Conservation (phyloP, 2,113 vertebrate species). For the human (Homo sapiens) region DNA sequence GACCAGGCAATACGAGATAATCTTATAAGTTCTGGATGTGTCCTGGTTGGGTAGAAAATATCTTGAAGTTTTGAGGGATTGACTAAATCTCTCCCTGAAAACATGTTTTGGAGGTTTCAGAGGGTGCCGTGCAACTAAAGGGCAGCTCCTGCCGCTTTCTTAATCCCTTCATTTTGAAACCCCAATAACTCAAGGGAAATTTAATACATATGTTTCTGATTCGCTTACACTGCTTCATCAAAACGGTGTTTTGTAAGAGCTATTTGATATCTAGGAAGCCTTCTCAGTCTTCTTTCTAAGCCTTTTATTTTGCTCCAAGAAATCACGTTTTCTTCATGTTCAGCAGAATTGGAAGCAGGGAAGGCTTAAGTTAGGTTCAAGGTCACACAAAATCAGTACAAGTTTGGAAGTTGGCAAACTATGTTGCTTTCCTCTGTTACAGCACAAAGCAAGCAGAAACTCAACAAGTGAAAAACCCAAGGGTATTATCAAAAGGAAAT, state of each 20-base stretch:
- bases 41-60: background rate
- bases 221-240: constrained; percentile 66
- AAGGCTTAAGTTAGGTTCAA: background rate
- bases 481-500: background rate
- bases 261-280: constrained; percentile 70
- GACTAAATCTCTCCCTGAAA: background rate
- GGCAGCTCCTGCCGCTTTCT: background rate
- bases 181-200: constrained; percentile 72
- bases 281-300: constrained; percentile 61
- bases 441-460: background rate
- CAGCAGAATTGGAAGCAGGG: constrained; percentile 44
- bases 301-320: constrained; percentile 72
- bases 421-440: background rate
- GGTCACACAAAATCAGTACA: background rate
- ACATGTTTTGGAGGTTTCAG: background rate
- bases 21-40: constrained; percentile 14
- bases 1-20: background rate
- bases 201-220: constrained; percentile 80
- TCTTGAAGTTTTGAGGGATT: background rate
- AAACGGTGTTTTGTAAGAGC: constrained; percentile 70
- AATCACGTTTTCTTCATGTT: constrained; percentile 49
- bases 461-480: background rate
- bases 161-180: constrained; percentile 70
- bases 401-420: background rate
- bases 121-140: background rate